Percentiles rank a stretch among this genome's conserved stretches.
phyloP scores from a whole-genome alignment of 2,888 invertebrate genomes.

The Neuroscelio doddi region DNA sequence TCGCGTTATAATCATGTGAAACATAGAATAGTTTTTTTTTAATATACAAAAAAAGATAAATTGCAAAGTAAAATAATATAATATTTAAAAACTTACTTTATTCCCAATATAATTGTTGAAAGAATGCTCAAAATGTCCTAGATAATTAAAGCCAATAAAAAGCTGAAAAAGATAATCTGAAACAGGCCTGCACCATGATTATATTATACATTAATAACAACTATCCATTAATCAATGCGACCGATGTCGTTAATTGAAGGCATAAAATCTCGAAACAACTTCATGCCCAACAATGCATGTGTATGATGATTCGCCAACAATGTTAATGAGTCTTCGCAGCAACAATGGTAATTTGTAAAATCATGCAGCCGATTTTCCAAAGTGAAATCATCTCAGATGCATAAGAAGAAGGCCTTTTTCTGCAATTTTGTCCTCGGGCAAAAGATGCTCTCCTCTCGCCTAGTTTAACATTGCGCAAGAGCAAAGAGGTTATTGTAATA shows the following conservation, averaged over 20 bases:
- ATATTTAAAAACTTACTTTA: too few relatives aligned
- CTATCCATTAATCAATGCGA: conserved; percentile 31
- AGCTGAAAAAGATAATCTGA: too few relatives aligned
- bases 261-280: not conserved
- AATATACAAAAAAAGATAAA: too few relatives aligned
- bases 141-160: too few relatives aligned
- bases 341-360: conserved; percentile 21
- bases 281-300: conserved; percentile 1
- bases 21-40: too few relatives aligned
- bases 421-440: conserved; percentile 17
- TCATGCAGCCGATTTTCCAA: conserved; percentile 26
- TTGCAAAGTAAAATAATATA: too few relatives aligned
- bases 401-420: conserved; percentile 21
- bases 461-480: conserved; percentile 25
- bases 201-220: conserved; percentile 8
- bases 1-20: too few relatives aligned
- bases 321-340: conserved; percentile 25
- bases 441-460: not conserved
- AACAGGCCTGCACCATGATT: too few relatives aligned
- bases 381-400: conserved; percentile 22
- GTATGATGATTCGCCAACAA: conserved; percentile 18
- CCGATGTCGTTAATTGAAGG: conserved; percentile 5
- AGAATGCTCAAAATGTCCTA: too few relatives aligned
- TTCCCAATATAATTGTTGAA: too few relatives aligned
- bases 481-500: conserved; percentile 49